These are phyloP conservation scores for Cyclophora albipunctata DNA, from an alignment of 2,888 invertebrate genomes.

Conservation along the genomic window DNA sequence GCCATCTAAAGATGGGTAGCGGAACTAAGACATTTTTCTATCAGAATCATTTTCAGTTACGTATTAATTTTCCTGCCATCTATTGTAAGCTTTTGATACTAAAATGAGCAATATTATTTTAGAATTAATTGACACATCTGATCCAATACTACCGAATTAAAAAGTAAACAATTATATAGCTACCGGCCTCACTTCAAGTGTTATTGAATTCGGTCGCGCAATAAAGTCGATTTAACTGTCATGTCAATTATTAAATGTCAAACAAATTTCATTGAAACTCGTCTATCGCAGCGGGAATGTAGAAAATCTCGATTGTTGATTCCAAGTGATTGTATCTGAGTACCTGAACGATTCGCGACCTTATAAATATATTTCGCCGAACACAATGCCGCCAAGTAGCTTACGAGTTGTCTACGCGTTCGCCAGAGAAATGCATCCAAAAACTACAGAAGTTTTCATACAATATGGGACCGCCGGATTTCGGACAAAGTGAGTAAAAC, in stretches of 20 bases:
- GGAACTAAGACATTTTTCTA: conserved; percentile 4
- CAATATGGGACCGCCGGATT: conserved; percentile 92
- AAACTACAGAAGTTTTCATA: conserved; percentile 78
- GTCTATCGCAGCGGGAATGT: conserved; percentile 62
- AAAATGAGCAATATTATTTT: neutral
- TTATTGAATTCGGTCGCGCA: neutral
- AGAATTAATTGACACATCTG: conserved; percentile 6
- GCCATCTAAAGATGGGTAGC: conserved; percentile 31
- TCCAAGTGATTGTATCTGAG: conserved; percentile 59
- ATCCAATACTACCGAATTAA: conserved; percentile 11
- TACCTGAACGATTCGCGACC: conserved; percentile 49
- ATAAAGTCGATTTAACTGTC: neutral
- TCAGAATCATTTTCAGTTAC: no score
- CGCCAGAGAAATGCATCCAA: conserved; percentile 85
- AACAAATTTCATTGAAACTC: conserved; percentile 29
- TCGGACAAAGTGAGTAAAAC: conserved; percentile 81
- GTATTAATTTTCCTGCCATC: no score
- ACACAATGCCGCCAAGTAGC: conserved; percentile 73
- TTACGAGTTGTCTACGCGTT: conserved; percentile 83
- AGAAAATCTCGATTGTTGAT: conserved; percentile 65
- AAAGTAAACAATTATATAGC: conserved; percentile 11
- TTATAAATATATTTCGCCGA: conserved; percentile 63
- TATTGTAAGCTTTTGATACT: no score
- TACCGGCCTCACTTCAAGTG: neutral
- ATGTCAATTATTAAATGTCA: conserved; percentile 33